Base-by-base conservation (phyloP, 2,888 invertebrate species). In the Brassicogethes aeneus region DNA sequence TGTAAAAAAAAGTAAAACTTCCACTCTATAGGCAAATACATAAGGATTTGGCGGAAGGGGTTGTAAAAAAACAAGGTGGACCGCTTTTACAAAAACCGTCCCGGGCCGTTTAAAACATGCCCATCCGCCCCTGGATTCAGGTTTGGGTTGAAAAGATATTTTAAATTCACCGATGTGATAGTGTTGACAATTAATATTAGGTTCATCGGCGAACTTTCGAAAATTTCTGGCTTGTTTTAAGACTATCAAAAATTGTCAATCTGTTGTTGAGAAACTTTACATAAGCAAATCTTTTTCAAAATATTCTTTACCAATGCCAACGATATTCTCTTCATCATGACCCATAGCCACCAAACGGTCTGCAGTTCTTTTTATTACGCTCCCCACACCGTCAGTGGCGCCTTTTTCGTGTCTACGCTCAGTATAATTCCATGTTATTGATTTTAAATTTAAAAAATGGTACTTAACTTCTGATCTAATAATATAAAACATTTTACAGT, bases 371-470 rank as follows among this genome's bases (percentile, higher is more conserved):
- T 33, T 33, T n/a, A 33, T 33, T n/a, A n/a, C n/a, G 12, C 7
- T 12, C 14, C 33, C 33, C 5, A 33, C 33, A 33, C 33, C 33
- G 14, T 33, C 33, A 33, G 33, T 7, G n/a, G 33, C 33, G n/a
- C 33, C 33, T 14, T 33, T 33, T 33, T 12, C 33, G 33, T 33
- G 33, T 33, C 33, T 12, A 7, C 33, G n/a, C 14, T 33, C 33
- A 33, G 33, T 33, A 14, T 33, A 33, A 33, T 33, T 33, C 33
- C 33, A 33, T 12, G 14, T 33, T 33, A 33, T 33, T n/a, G 33
- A 12, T 33, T n/a, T 33, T 33, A 33, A 14, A n/a, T 33, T 33
- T 12, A 14, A 12, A 33, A 33, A 14, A 14, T 33, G 14, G n/a
- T 33, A 8, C 33, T 12, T 33, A n/a, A 33, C 12, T 33, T 33